Evolutionary conservation across 2,888 invertebrate genomes (phyloP), one percentile per base, ranked within the genome.

Genomic region (Electrophaes corylata): DNA sequence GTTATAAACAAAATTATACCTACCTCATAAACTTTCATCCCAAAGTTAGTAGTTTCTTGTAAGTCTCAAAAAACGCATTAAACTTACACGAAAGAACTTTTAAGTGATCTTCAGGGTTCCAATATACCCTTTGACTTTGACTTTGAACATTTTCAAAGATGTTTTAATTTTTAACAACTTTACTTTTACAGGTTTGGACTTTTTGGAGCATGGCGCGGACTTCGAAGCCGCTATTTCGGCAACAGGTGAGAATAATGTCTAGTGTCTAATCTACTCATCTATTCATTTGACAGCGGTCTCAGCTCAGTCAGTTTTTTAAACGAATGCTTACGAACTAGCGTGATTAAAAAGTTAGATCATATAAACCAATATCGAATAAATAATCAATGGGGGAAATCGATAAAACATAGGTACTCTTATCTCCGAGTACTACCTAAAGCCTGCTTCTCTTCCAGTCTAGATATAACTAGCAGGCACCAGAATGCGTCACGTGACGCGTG

Each of bases 191-290:
- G 95, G 95, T 88, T 92, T 95, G 89, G 95, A 95, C 86, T 95
- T 95, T 83, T 93, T 94, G 81, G 94, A 94, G 79, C 94, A 94
- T 92, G 95, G 94, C 68, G 94, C 95, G 76, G 95, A 95, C 84
- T 95, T 95, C 84, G 95, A 95, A 86, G 93, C 93, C 72, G 95
- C 95, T 65, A 93, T 95, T 72, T 94, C 94, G 76, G 94, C 94
- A 61, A 94, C 95, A 81, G 95, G 95, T 94, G 78, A 87, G 88
- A 10, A 37, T 1, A 20, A 43, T n/a, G n/a, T 31, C n/a, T 31
- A n/a, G n/a, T 31, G n/a, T n/a, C n/a, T 31, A 31, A 3, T 23
- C 5, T 23, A 23, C 5, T 23, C 23, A 31, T 31, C 3, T 31
- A 31, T 31, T 31, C 31, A 31, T 8, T n/a, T n/a, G n/a, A n/a